Base-by-base conservation (phyloP, 1,140 invertebrate genomes). In the Penaeus indicus region DNA sequence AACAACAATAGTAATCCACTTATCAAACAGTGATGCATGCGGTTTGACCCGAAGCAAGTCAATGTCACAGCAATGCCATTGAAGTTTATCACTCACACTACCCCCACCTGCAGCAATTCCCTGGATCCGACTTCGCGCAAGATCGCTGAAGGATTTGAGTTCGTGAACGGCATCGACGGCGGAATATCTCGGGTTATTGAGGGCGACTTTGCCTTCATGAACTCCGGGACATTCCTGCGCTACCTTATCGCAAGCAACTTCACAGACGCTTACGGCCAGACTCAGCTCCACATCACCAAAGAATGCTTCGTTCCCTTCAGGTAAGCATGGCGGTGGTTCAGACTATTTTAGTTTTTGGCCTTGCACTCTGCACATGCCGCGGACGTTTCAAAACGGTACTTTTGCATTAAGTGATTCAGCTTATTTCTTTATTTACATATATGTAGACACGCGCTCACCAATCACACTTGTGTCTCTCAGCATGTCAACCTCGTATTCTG, bases 191-290 rank as follows among this genome's bases (percentile, higher is more conserved):
- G 82, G 19, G 89, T 90, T 7, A 54, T 82, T 27, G 82, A 90
- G 5, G 86, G 89, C 11, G 54, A 85, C 83, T 91, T 91, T 32
- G 90, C 90, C 54, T 91, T 91, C 86, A 91, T 91, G 89, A 91
- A 91, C 77, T 91, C 90, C 8, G 89, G 89, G 3, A 88, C 86
- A 18, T 91, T 90, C 63, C 89, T 91, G 0, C 81, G 85, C 32
- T 91, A 91, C 78, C 85, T 91, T 10, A 82, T 91, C n/a, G 85
- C 88, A 19, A 91, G 86, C 38, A 88, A 90, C 72, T 91, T 90
- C 81, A 91, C 90, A 10, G 77, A 91, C 64, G 89, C 61, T 19
- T 75, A 77, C 38, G 90, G 90, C 13, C 75, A 85, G 69, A 86
- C 77, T 1, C 18, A 85, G 75, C 86, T 91, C n/a, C 90, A 91